Evolutionary conservation across 1,140 invertebrate genomes (phyloP), one percentile per base, ranked within the genome.

Genomic region (Drosophila serrata): DNA sequence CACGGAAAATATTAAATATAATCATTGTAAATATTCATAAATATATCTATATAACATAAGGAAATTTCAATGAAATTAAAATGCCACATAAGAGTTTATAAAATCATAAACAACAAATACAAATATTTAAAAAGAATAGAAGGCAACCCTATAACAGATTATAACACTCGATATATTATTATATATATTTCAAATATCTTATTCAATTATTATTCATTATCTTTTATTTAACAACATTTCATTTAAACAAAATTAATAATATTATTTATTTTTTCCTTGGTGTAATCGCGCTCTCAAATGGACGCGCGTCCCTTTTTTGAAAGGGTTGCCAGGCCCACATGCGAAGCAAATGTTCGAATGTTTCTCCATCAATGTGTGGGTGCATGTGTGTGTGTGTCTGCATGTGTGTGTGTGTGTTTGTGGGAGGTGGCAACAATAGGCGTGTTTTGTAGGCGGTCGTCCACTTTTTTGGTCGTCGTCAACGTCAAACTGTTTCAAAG

Each of bases 271-370:
- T 59, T 42, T 42, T 15, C 8, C 27, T 15, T 11, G 7, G 61
- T 63, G 61, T 24, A 33, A 17, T 35, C 29, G 24, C n/a, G 48
- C 63, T 56, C 49, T 19, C 19, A 49, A 43, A 48, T 8, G 31
- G 17, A 35, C 39, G 35, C 42, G 39, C 22, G 13, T 72, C 46
- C 46, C 22, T 61, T 53, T 74, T 74, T 60, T 35, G 27, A 75
- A 75, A 75, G 73, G 73, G 73, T 75, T 75, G 73, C 73, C 73
- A 75, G 51, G 68, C 51, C 68, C 68, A 72, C 51, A 72, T 72
- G 67, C 53, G 68, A 72, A 49, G 68, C 51, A 70, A 68, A 48
- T 65, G 27, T 67, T 67, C 63, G 60, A 67, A 42, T 65, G 63
- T 40, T 64, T 46, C 49, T 15, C 17, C 6, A 35, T 11, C 17